Evolutionary conservation across 2,888 invertebrate species (phyloP).

Genomic region (Trichogramma evanescens): DNA sequence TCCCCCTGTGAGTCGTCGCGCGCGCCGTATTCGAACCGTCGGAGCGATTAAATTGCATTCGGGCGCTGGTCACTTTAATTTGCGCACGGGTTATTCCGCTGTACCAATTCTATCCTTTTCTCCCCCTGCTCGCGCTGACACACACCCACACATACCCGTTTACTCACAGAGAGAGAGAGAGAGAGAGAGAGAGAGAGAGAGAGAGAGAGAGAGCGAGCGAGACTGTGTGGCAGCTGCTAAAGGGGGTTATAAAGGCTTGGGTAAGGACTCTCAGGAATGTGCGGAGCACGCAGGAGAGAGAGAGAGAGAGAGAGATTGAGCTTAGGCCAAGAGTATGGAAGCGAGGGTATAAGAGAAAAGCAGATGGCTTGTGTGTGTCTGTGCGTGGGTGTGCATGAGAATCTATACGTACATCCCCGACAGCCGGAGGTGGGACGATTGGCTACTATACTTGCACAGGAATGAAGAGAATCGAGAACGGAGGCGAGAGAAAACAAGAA

Average conservation of each 20-base stretch:
- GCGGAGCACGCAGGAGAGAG: slow-evolving; percentile 7
- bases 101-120: not conserved
- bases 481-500: not conserved
- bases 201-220: no score
- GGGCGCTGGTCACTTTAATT: slow-evolving; percentile 28
- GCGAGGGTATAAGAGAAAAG: not conserved
- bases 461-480: slow-evolving; percentile 1
- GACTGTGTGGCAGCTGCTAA: not conserved
- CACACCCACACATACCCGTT: not conserved
- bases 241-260: not conserved
- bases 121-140: not conserved
- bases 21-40: not conserved
- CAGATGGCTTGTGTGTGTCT: not conserved
- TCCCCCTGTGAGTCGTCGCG: no score
- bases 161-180: no score
- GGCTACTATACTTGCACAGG: not conserved
- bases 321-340: not conserved
- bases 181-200: no score
- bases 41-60: slow-evolving; percentile 24
- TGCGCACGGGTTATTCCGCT: slow-evolving; percentile 22
- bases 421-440: not conserved
- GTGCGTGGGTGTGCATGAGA: no score
- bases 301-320: not conserved
- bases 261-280: slow-evolving; percentile 23
- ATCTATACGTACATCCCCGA: no score